Evolutionary conservation across 64 coral and sea anemone genomes (phyloP), one percentile per base, ranked within the genome.

Genomic region (Stylophora pistillata): DNA sequence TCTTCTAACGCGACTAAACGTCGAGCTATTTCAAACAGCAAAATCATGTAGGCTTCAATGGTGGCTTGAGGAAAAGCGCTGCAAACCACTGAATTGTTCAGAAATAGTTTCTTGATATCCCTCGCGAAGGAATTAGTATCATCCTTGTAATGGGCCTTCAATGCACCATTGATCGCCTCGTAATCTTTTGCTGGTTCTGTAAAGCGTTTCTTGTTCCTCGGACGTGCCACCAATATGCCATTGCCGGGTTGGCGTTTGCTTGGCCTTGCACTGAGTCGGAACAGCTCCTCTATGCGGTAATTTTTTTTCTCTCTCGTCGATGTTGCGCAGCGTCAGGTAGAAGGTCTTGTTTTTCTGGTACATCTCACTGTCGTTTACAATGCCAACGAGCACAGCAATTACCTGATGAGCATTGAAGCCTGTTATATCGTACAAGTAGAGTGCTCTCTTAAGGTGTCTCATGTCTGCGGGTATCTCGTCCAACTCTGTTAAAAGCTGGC

Each of bases 1-100:
- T 81, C 31, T 32, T 30, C 10, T 9, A 9, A 0, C 14, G 4
- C 18, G 4, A 32, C 78, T 15, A 81, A 55, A 13, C 78, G 78
- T 81, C 78, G 78, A 10, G 78, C 78, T 33, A 81, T 81, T 30
- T 81, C 78, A 63, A 81, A 81, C 55, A 81, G 14, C 29, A 29
- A 60, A 17, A 81, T 17, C 21, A 81, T 62, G 56, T 81, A 81
- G 56, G 78, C 78, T 61, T 81, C 78, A 28, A 62, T 20, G 57
- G 56, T 81, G 78, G 57, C 78, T 81, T 29, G 27, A 21, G 78
- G 78, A 63, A 81, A 27, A 32, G 61, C 29, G 2, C 61, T 30
- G 0, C 0, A 2, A 21, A 37, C 12, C 3, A 18, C 0, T 81
- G 9, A 0, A 30, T 81, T 81, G 78, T 37, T 20, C 26, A 21